Percentiles rank a stretch among this genome's conserved stretches.
phyloP scores from a whole-genome alignment of 2,888 invertebrate species.

The Luperina nickerlii region DNA sequence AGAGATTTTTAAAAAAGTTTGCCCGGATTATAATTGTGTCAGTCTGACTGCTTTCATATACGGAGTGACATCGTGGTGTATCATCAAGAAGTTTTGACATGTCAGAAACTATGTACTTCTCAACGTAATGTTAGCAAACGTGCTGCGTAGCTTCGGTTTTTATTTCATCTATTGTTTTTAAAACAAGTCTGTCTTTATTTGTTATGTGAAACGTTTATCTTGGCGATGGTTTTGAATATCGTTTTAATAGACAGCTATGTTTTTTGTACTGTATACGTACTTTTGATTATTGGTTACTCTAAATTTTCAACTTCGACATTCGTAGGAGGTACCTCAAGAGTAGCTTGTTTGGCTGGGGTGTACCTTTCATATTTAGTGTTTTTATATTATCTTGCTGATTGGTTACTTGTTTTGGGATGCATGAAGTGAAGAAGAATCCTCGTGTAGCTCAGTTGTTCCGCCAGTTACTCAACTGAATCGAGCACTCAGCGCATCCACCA shows the following conservation, averaged over 20 bases:
- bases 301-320: constrained; percentile 2
- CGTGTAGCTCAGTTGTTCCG: no score
- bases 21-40: neutral
- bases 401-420: neutral
- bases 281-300: neutral
- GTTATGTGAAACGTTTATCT: no score
- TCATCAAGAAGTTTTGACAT: constrained; percentile 5
- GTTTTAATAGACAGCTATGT: no score
- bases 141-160: neutral
- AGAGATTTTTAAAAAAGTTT: no score
- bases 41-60: neutral
- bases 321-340: constrained; percentile 4
- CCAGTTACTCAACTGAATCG: no score
- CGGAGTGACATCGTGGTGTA: constrained; percentile 7
- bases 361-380: neutral
- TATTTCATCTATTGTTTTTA: neutral
- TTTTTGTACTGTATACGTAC: constrained; percentile 11
- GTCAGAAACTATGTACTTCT: constrained; percentile 21
- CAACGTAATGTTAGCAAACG: neutral
- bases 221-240: no score
- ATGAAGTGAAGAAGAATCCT: no score
- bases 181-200: no score
- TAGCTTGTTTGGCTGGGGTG: constrained; percentile 4
- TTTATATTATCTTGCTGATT: neutral
- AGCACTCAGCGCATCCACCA: no score